Conservation (phyloP, 2,888 invertebrate species). For the Conus canariensis region DNA sequence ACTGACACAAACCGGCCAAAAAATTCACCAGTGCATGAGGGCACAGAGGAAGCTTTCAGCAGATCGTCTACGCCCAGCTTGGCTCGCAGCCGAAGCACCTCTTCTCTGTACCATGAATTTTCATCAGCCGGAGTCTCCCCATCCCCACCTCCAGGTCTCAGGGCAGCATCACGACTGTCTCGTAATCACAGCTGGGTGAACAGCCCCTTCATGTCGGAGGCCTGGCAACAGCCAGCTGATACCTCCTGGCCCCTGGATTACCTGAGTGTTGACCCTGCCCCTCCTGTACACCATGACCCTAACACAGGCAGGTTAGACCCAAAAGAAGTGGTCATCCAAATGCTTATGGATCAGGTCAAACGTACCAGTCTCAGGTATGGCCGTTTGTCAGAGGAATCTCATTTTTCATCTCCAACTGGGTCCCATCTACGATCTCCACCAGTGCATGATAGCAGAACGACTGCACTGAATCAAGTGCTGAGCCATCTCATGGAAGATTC, state of each 20-base stretch:
- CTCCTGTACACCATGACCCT: slow-evolving; percentile 25
- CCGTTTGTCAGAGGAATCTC: slow-evolving; percentile 46
- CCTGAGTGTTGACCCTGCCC: slow-evolving; percentile 48
- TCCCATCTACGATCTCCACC: background rate
- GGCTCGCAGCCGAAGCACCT: slow-evolving; percentile 30
- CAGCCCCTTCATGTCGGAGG: slow-evolving; percentile 29
- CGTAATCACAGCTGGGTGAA: slow-evolving; percentile 35
- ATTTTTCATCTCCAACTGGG: slow-evolving; percentile 49
- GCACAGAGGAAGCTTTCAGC: background rate
- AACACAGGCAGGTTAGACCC: slow-evolving; percentile 11
- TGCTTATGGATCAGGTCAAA: slow-evolving; percentile 39
- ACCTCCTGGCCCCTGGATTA: slow-evolving; percentile 50
- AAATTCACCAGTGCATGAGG: background rate
- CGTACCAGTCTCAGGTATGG: slow-evolving; percentile 22
- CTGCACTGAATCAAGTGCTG: slow-evolving; percentile 48
- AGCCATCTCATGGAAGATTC: slow-evolving; percentile 5
- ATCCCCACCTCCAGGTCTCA: slow-evolving; percentile 29
- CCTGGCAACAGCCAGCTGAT: slow-evolving; percentile 38
- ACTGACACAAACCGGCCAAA: background rate
- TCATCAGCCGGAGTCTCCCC: slow-evolving; percentile 28
- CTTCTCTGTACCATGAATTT: slow-evolving; percentile 38
- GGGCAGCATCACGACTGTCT: background rate
- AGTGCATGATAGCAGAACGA: slow-evolving; percentile 43
- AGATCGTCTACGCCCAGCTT: slow-evolving; percentile 6
- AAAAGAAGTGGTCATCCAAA: slow-evolving; percentile 34